Conservation (phyloP, 2,113 vertebrate species). For the Siniperca knerii region DNA sequence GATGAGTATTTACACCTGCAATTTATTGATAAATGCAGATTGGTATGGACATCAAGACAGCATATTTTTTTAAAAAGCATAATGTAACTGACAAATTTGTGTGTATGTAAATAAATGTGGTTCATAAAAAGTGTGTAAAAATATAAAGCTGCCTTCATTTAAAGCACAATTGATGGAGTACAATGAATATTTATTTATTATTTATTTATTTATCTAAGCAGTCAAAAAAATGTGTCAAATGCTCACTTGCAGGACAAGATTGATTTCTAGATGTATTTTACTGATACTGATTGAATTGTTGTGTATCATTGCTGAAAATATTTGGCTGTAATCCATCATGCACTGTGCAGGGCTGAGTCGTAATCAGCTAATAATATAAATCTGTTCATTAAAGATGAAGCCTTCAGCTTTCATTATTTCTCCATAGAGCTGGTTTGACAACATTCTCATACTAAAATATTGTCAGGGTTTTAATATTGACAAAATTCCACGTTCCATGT, state of each 20-base stretch:
- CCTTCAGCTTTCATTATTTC: constrained; percentile 1
- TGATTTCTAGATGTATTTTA: not conserved
- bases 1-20: constrained; percentile 62
- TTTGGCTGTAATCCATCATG: constrained; percentile 2
- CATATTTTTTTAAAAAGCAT: not conserved
- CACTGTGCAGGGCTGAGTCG: not conserved
- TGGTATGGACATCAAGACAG: constrained; percentile 2
- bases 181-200: not conserved
- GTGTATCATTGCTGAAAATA: constrained; percentile 13
- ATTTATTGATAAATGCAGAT: constrained; percentile 61
- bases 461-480: not conserved
- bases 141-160: not conserved
- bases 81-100: not conserved
- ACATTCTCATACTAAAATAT: not conserved
- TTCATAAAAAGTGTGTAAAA: not conserved
- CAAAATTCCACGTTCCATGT: not conserved
- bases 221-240: not conserved
- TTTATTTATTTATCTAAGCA: not conserved
- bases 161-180: not conserved
- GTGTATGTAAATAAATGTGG: not conserved
- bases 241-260: not conserved
- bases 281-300: not conserved
- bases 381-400: not conserved
- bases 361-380: constrained; percentile 16
- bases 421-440: not conserved